A percentile compares a stretch with the other conserved stretches of the same genome.
Evolutionary conservation across 2,797 vertebrate species (phyloP).

Genomic region (Tolypeutes matacus): DNA sequence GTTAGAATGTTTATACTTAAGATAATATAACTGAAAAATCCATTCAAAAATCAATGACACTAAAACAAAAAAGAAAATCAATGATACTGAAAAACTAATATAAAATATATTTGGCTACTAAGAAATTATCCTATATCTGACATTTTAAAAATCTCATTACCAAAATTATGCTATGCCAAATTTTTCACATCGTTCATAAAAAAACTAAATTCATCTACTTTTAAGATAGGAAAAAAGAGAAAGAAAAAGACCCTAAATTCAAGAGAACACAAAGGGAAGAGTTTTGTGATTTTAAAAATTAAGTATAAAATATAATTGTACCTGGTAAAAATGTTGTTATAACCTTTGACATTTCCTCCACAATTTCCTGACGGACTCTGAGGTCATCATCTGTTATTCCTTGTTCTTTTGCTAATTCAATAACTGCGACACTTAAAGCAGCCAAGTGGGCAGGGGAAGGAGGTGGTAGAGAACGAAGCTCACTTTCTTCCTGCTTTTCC

Average conservation of each 20-base stretch:
- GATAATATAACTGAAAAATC: constrained; percentile 19
- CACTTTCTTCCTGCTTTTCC: constrained; percentile 99
- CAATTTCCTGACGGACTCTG: constrained; percentile 91
- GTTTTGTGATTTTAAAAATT: constrained; percentile 16
- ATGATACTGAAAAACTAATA: neutral
- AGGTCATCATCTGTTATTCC: constrained; percentile 97
- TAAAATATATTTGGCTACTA: constrained; percentile 6
- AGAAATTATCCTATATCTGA: neutral
- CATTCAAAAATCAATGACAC: constrained; percentile 25
- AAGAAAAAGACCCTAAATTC: constrained; percentile 24
- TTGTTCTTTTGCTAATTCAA: constrained; percentile 91
- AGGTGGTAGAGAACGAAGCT: constrained; percentile 93
- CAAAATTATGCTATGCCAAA: constrained; percentile 31
- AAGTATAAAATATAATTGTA: constrained; percentile 82
- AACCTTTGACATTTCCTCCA: constrained; percentile 94
- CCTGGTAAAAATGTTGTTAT: constrained; percentile 93
- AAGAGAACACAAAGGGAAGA: constrained; percentile 42
- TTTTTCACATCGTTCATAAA: neutral
- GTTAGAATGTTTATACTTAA: neutral
- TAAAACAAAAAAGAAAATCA: constrained; percentile 29
- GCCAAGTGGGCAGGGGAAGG: constrained; percentile 92
- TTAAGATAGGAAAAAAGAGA: constrained; percentile 6
- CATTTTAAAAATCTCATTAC: constrained; percentile 39
- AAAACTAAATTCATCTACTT: constrained; percentile 57
- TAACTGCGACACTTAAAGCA: constrained; percentile 93